phyloP scores from a whole-genome alignment of 1,140 invertebrate genomes.

The Drosophila dunni region DNA sequence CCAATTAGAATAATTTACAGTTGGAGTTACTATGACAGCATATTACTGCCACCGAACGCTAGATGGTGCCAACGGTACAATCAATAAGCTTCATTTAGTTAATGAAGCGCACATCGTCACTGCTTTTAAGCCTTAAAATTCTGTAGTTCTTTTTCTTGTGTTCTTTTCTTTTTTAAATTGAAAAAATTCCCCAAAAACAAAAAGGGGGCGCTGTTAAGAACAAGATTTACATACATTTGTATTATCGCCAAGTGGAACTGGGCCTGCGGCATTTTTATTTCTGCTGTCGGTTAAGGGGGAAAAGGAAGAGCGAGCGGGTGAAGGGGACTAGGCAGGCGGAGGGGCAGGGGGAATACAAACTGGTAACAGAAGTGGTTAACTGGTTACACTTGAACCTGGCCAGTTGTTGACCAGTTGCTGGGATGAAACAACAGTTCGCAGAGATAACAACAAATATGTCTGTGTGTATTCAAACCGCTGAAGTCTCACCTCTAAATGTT shows the following conservation, averaged over 20 bases:
- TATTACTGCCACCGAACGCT: background rate
- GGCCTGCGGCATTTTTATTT: constrained; percentile 32
- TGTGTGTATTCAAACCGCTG: constrained; percentile 35
- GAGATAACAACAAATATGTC: constrained; percentile 50
- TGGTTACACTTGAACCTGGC: constrained; percentile 81
- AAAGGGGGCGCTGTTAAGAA: constrained; percentile 47
- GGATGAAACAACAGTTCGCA: constrained; percentile 36
- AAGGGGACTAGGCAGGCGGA: background rate
- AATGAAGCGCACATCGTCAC: constrained; percentile 25
- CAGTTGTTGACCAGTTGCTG: constrained; percentile 47
- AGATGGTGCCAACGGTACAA: constrained; percentile 5
- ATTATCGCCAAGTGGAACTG: constrained; percentile 54
- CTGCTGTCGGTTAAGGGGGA: background rate
- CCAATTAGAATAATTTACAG: background rate
- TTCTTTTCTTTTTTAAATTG: background rate
- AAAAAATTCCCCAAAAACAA: constrained; percentile 27
- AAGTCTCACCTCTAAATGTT: constrained; percentile 39
- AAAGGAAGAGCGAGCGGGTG: background rate
- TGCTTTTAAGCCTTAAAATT: constrained; percentile 1
- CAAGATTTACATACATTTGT: constrained; percentile 76
- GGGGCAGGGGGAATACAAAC: background rate
- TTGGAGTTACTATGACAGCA: background rate
- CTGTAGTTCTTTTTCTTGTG: background rate
- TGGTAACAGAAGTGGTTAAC: constrained; percentile 47
- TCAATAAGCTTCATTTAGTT: constrained; percentile 14